Evolutionary conservation across 2,888 invertebrate species (phyloP).

Genomic region (Drosophila merina): DNA sequence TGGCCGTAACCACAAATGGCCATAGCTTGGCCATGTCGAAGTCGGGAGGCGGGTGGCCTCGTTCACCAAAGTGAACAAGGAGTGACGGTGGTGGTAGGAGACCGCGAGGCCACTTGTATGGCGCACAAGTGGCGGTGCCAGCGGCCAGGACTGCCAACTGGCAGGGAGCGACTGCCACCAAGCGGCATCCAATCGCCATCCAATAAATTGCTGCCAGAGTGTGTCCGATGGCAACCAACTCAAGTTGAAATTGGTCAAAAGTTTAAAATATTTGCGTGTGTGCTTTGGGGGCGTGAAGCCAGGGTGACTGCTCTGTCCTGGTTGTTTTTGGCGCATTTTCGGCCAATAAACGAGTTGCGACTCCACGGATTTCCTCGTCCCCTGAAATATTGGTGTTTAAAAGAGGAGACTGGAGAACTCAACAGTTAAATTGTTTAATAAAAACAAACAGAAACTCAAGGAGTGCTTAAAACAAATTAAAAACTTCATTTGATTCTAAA

Average conservation of each 20-base stretch:
- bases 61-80: constrained; percentile 7
- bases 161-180: not conserved
- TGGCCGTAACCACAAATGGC: constrained; percentile 64
- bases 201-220: constrained; percentile 72
- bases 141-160: constrained; percentile 20
- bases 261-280: constrained; percentile 80
- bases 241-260: constrained; percentile 79
- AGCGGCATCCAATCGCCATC: constrained; percentile 65
- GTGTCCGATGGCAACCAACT: constrained; percentile 59
- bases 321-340: constrained; percentile 71
- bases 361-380: constrained; percentile 3
- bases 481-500: constrained; percentile 33
- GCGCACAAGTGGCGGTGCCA: constrained; percentile 39
- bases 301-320: constrained; percentile 20
- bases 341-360: constrained; percentile 59
- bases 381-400: constrained; percentile 12
- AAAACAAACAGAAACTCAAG: constrained; percentile 21
- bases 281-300: constrained; percentile 32
- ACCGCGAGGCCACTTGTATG: constrained; percentile 65
- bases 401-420: not conserved
- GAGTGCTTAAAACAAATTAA: constrained; percentile 26
- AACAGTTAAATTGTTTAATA: constrained; percentile 27
- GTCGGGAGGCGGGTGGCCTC: constrained; percentile 13
- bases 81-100: constrained; percentile 20
- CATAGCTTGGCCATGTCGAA: constrained; percentile 24